Evolutionary conservation across 2,888 invertebrate genomes (phyloP).

Genomic region (Parnassius mnemosyne): DNA sequence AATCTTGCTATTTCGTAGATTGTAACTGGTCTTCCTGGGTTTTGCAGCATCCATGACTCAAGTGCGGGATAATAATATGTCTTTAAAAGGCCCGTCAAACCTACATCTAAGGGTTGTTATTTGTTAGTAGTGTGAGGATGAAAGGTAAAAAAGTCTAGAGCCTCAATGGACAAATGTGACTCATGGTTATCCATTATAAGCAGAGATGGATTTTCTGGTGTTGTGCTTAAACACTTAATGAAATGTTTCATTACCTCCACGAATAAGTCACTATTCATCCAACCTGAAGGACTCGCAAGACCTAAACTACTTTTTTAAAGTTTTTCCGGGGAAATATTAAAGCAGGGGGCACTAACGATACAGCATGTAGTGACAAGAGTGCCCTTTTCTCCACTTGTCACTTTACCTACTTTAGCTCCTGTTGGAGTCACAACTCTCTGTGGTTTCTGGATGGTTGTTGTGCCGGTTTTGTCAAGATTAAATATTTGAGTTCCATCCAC

Average conservation of each 20-base stretch:
- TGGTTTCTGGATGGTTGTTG: constrained; percentile 11
- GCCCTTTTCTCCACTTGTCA: constrained; percentile 33
- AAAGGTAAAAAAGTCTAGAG: constrained; percentile 25
- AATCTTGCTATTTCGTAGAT: constrained; percentile 32
- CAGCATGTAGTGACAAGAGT: constrained; percentile 40
- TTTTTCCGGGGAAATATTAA: too few relatives aligned
- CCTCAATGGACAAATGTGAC: constrained; percentile 33
- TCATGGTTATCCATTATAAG: constrained; percentile 26
- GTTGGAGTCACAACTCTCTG: constrained; percentile 39
- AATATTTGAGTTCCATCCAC: constrained; percentile 12
- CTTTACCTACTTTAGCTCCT: constrained; percentile 29
- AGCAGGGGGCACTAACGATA: constrained; percentile 32
- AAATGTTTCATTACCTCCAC: constrained; percentile 46
- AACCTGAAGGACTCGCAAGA: constrained; percentile 44
- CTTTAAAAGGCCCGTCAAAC: constrained; percentile 32
- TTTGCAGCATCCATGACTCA: constrained; percentile 30
- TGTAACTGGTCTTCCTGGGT: constrained; percentile 31
- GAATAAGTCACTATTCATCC: constrained; percentile 49
- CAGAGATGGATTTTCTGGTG: constrained; percentile 35
- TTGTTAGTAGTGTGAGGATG: constrained; percentile 32
- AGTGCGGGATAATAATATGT: constrained; percentile 30
- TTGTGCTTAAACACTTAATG: constrained; percentile 39
- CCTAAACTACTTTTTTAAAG: constrained; percentile 39
- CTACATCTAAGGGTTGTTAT: constrained; percentile 35
- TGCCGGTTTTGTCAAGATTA: constrained; percentile 21